A percentile compares a stretch with the other conserved stretches of the same genome.
Conservation (phyloP, 2,888 invertebrate genomes). For the Trilocha varians region DNA sequence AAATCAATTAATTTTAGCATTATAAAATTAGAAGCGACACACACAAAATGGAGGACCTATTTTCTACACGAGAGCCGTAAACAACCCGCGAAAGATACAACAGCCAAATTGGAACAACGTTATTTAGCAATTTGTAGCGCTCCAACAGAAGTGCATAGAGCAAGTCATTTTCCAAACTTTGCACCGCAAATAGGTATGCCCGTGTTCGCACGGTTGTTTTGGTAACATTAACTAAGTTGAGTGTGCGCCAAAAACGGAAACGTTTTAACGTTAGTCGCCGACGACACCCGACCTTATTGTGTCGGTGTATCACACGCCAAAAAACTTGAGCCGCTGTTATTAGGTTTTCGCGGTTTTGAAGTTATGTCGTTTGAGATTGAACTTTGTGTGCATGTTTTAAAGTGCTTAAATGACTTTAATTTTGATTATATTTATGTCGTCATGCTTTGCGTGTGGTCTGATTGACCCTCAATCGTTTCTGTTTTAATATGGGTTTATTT, state of each 20-base stretch:
- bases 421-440: too few species aligned
- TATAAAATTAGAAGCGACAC: too few species aligned
- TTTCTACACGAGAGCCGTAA: too few species aligned
- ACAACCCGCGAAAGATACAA: neutral
- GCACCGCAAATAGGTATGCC: constrained; percentile 38
- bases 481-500: too few species aligned
- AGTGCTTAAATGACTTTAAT: too few species aligned
- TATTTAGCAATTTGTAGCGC: constrained; percentile 3
- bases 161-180: constrained; percentile 36
- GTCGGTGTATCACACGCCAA: constrained; percentile 44
- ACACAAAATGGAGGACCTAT: too few species aligned
- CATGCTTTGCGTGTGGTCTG: too few species aligned
- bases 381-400: neutral
- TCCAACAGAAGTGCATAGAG: constrained; percentile 10
- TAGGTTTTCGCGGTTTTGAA: constrained; percentile 2
- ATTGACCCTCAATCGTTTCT: too few species aligned
- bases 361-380: neutral
- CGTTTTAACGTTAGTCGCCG: constrained; percentile 51
- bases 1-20: too few species aligned
- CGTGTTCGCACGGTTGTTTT: constrained; percentile 56
- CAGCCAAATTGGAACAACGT: neutral
- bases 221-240: constrained; percentile 68
- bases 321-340: constrained; percentile 36
- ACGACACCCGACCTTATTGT: constrained; percentile 41
- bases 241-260: constrained; percentile 66